Conservation (phyloP, 1,140 invertebrate species). For the Alviniconcha marisindica region DNA sequence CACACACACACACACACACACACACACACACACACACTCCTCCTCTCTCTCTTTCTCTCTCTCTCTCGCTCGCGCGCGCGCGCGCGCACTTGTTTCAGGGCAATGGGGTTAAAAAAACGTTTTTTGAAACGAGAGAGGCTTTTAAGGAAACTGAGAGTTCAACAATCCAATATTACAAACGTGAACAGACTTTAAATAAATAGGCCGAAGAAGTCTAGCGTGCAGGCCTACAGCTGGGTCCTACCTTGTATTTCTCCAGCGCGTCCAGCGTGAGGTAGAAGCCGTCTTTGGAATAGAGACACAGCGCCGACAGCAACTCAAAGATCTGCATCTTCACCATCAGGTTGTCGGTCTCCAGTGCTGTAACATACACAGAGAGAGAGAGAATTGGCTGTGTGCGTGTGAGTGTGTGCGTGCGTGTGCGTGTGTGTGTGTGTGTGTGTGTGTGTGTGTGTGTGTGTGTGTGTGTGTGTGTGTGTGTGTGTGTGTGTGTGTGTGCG, state of each 20-base stretch:
- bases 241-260: conserved; percentile 76
- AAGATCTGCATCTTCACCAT: conserved; percentile 80
- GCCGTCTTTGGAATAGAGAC: conserved; percentile 78
- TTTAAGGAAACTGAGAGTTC: no score
- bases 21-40: background rate
- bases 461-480: conserved; percentile 6
- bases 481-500: background rate
- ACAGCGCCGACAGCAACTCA: conserved; percentile 78
- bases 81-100: no score
- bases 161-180: no score
- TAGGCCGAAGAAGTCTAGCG: no score
- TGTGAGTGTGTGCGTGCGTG: conserved; percentile 3
- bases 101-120: no score
- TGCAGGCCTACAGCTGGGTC: no score
- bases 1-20: background rate
- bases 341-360: conserved; percentile 76
- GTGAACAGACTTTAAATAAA: no score
- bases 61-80: no score
- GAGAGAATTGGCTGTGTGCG: background rate
- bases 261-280: conserved; percentile 77
- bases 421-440: background rate
- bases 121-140: no score
- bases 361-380: conserved; percentile 65
- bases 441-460: conserved; percentile 1
- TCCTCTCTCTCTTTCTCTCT: no score